Percentiles rank a stretch among this genome's conserved stretches.
Evolutionary conservation across 2,888 invertebrate genomes (phyloP).

Genomic region (Siphlonurus alternatus): DNA sequence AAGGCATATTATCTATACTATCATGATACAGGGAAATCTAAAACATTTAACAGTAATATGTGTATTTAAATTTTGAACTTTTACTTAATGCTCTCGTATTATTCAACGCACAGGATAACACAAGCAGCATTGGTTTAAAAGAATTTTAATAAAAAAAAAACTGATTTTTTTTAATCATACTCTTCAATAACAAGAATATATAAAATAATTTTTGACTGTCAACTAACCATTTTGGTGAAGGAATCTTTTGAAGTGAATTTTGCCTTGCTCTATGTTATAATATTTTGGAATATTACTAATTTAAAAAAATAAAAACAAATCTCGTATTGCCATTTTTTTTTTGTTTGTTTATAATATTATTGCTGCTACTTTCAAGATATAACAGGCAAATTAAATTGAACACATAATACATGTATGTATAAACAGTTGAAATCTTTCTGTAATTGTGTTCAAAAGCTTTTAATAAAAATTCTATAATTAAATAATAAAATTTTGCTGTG

Average conservation of each 20-base stretch:
- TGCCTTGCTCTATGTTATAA: not conserved
- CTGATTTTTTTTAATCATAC: too few species aligned
- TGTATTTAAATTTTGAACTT: too few species aligned
- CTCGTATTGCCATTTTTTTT: not conserved
- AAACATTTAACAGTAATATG: too few species aligned
- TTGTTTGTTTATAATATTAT: not conserved
- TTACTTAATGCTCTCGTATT: not conserved
- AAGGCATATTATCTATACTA: too few species aligned
- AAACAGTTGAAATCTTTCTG: not conserved
- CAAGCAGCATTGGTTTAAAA: not conserved
- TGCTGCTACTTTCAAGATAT: not conserved
- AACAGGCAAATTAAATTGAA: not conserved
- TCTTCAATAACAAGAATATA: too few species aligned
- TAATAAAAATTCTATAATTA: not conserved
- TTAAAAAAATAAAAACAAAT: not conserved
- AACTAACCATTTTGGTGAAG: not conserved
- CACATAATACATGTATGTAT: not conserved
- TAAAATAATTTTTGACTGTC: not conserved
- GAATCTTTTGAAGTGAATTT: not conserved
- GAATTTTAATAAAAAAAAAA: too few species aligned
- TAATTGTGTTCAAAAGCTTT: not conserved
- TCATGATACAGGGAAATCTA: too few species aligned
- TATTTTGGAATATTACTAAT: too few species aligned
- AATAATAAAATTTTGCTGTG: not conserved
- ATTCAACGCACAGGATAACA: not conserved